Base-by-base conservation (phyloP, 2,113 vertebrate genomes). In the Paradoxurus hermaphroditus region DNA sequence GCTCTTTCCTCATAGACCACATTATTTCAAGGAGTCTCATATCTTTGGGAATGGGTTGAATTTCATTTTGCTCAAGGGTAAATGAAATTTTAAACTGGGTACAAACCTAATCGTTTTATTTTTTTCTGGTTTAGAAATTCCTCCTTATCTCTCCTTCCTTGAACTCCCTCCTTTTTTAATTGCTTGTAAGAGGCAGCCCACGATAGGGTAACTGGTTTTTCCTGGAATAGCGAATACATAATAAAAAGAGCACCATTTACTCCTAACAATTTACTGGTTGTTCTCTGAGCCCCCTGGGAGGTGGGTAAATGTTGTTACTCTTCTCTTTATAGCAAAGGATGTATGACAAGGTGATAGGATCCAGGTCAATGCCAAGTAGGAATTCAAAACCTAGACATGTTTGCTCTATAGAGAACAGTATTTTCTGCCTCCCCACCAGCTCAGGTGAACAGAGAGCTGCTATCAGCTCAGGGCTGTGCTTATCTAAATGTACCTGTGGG, bases 201-300 rank as follows among this genome's bases (percentile, higher is more conserved):
- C 1, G 89, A 95, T 90, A 95, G 94, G 93, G 91, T 95, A 95
- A 97, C 97, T 97, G 90, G 96, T 81, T 97, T 96, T 97, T 86
- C 95, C 87, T 75, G 86, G 95, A 88, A 67, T 93, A 75, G 79
- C 19, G 53, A 95, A 94, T 72, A 44, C 70, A 59, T 72, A 90
- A 91, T 92, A 91, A 97, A 96, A 96, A 96, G 81, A 83, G 44
- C 25, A 34, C 86, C 77, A 87, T 96, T 98, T 78, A 94, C 68
- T 63, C 19, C 84, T 79, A 97, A 97, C 96, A 98, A 95, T 89
- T 92, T 93, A 11, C 83, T 81, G 77, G 94, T 92, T 97, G 97
- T 97, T 97, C 90, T 94, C 79, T 0, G 29, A 95, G 56, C 49
- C 70, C 63, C 67, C 36, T 23, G 67, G 97, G 89, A 84, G 90